phyloP scores from a whole-genome alignment of 2,888 invertebrate genomes.

The Tipula confusa region DNA sequence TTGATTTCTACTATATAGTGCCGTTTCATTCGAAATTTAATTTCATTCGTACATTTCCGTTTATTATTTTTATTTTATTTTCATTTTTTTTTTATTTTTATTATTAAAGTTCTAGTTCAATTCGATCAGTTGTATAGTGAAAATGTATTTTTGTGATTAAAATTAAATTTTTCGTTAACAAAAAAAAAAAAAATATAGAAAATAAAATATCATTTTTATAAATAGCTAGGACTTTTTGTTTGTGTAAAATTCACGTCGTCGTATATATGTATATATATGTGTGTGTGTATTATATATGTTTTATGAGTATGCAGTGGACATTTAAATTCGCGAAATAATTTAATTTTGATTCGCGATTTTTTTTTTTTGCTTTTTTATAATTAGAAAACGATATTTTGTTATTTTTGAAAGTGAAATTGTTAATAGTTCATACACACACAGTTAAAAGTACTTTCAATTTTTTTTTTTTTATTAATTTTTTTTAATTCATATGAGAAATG shows the following conservation, averaged over 20 bases:
- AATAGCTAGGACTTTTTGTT: background rate
- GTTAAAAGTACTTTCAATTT: background rate
- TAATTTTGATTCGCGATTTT: conserved; percentile 20
- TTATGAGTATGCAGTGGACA: background rate
- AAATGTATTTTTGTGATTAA: background rate
- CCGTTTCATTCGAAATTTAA: background rate
- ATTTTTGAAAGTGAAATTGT: conserved; percentile 25
- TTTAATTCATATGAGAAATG: background rate
- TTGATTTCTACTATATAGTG: background rate
- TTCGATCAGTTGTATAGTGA: background rate
- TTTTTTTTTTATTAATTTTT: too few species aligned
- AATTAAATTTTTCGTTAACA: background rate
- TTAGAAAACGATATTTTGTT: conserved; percentile 7
- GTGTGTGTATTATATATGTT: background rate
- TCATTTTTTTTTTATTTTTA: background rate
- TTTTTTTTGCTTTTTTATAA: background rate
- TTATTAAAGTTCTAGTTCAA: conserved; percentile 3
- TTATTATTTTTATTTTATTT: background rate
- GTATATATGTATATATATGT: background rate
- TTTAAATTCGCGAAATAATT: conserved; percentile 12
- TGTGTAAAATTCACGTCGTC: background rate
- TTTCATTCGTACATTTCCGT: conserved; percentile 3
- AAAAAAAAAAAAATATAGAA: background rate
- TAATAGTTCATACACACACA: background rate
- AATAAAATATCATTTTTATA: background rate